Percentiles rank a stretch among this genome's conserved stretches.
phyloP scores from a whole-genome alignment of 2,888 invertebrate species.

The Brenthis hecate region DNA sequence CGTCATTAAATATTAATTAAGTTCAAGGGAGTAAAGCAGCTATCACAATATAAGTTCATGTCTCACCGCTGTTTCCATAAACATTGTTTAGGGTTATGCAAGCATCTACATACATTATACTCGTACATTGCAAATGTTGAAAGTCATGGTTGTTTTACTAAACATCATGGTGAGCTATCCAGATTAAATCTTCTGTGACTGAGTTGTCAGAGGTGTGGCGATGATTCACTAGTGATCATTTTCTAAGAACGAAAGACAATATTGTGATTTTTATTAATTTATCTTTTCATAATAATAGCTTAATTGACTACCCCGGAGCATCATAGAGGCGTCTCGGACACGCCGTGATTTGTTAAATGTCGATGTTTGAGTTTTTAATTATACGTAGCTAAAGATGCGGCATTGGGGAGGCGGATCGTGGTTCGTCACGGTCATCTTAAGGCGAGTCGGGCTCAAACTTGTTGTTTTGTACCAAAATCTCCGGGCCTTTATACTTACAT shows the following conservation, averaged over 20 bases:
- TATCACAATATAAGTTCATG: slow-evolving; percentile 49
- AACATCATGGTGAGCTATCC: slow-evolving; percentile 64
- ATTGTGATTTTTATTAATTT: slow-evolving; percentile 64
- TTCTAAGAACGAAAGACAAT: slow-evolving; percentile 64
- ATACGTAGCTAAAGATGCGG: slow-evolving; percentile 73
- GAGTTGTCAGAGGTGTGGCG: slow-evolving; percentile 70
- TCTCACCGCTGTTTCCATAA: slow-evolving; percentile 55
- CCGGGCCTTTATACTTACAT: slow-evolving; percentile 21
- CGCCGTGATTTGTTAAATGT: slow-evolving; percentile 72
- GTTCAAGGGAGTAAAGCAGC: slow-evolving; percentile 50
- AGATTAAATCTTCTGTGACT: slow-evolving; percentile 65
- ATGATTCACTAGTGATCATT: slow-evolving; percentile 66
- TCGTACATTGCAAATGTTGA: slow-evolving; percentile 57
- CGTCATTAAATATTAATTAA: slow-evolving; percentile 79
- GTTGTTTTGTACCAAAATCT: slow-evolving; percentile 48
- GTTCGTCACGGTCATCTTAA: slow-evolving; percentile 67
- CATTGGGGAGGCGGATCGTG: slow-evolving; percentile 70
- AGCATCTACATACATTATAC: slow-evolving; percentile 46
- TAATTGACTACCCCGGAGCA: slow-evolving; percentile 72
- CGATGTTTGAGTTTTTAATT: slow-evolving; percentile 80
- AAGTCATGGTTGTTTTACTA: slow-evolving; percentile 65
- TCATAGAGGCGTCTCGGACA: slow-evolving; percentile 60
- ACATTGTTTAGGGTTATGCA: slow-evolving; percentile 63
- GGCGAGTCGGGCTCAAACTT: slow-evolving; percentile 44
- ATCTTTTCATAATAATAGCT: slow-evolving; percentile 64